phyloP scores from a whole-genome alignment of 2,113 vertebrate species.

The Corythoichthys intestinalis region DNA sequence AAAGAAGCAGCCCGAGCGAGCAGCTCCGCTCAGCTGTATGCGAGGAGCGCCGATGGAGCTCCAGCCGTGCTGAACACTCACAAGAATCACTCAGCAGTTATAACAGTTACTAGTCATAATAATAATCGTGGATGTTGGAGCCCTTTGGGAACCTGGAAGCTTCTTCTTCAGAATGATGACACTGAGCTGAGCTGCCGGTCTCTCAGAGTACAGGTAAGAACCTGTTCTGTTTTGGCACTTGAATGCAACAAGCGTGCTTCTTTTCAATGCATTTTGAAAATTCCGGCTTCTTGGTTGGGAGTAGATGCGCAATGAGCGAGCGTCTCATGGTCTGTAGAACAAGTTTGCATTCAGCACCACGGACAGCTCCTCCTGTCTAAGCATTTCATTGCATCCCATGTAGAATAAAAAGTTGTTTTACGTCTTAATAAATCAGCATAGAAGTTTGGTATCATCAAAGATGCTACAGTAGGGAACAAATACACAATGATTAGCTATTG shows the following conservation, averaged over 20 bases:
- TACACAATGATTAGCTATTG: not conserved
- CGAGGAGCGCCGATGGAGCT: slow-evolving; percentile 5
- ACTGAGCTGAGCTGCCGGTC: not conserved
- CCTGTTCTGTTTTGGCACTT: not conserved
- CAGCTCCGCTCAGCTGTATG: slow-evolving; percentile 7
- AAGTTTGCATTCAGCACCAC: slow-evolving; percentile 10
- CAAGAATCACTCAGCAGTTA: not conserved
- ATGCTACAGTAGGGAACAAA: not conserved
- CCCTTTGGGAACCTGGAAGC: not conserved
- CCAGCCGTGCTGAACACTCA: not conserved
- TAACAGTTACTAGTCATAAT: not conserved
- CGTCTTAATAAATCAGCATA: not conserved
- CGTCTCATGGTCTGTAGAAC: too few relatives aligned
- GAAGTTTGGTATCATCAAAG: not conserved
- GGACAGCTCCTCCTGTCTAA: not conserved
- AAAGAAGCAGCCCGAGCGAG: slow-evolving; percentile 10
- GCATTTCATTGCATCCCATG: not conserved
- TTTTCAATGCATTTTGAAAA: not conserved
- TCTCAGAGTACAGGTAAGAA: not conserved
- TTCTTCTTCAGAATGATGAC: slow-evolving; percentile 1
- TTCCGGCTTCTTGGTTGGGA: not conserved
- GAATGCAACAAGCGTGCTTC: slow-evolving; percentile 1
- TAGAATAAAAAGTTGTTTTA: not conserved
- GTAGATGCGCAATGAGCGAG: not conserved
- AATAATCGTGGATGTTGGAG: slow-evolving; percentile 1